Evolutionary conservation across 2,797 vertebrate species (phyloP).

Genomic region (Ciconia nigra): DNA sequence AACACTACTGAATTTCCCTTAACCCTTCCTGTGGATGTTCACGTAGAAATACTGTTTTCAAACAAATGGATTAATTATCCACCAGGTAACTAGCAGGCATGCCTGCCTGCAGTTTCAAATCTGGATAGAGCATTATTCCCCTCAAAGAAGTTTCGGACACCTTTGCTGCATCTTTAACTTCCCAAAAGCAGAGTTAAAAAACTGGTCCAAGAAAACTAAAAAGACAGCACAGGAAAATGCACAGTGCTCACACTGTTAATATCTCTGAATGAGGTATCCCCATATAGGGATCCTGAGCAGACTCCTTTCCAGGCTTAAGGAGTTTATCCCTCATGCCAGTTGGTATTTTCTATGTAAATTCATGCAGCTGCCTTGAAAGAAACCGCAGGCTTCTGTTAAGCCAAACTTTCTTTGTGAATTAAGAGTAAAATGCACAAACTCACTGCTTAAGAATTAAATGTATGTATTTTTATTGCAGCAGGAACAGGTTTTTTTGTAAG

Average conservation of each 20-base stretch:
- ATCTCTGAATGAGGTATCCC: background rate
- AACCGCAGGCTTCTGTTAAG: constrained; percentile 35
- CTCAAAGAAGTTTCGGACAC: background rate
- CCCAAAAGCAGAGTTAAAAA: background rate
- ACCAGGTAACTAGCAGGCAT: background rate
- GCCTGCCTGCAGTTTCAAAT: background rate
- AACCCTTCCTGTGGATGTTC: background rate
- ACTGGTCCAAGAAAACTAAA: background rate
- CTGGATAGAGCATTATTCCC: background rate
- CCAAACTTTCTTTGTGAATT: constrained; percentile 40
- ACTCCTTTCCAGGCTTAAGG: background rate
- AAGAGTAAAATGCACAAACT: constrained; percentile 3
- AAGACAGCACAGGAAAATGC: background rate
- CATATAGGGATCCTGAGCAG: background rate
- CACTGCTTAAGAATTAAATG: background rate
- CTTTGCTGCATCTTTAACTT: background rate
- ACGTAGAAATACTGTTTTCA: background rate
- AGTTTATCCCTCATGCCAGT: constrained; percentile 5
- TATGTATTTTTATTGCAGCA: constrained; percentile 32
- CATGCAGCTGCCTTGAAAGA: constrained; percentile 48
- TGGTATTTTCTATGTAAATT: constrained; percentile 49
- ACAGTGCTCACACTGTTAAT: background rate
- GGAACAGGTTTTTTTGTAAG: background rate
- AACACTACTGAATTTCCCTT: background rate
- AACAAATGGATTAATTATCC: background rate